These are phyloP conservation scores for Glareola pratincola DNA, from an alignment of 2,113 vertebrate genomes.

Conservation along the genomic window DNA sequence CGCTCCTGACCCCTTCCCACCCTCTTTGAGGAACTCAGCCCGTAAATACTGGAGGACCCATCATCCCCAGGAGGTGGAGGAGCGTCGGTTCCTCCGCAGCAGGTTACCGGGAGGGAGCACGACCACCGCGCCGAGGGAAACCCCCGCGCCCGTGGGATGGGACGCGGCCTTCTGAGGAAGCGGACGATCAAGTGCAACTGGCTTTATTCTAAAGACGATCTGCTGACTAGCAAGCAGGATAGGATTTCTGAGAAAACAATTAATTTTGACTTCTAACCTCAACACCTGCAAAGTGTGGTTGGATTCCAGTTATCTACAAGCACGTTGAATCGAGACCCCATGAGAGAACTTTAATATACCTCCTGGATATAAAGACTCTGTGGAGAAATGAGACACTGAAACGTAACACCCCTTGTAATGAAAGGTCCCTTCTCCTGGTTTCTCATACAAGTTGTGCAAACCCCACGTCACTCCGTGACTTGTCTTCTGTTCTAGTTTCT, in stretches of 20 bases:
- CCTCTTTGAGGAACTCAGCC: background rate
- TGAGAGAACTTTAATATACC: background rate
- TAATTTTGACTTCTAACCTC: background rate
- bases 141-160: no score
- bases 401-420: background rate
- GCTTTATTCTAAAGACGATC: background rate
- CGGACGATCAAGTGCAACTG: background rate
- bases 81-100: fast-evolving
- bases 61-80: background rate
- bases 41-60: background rate
- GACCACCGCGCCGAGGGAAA: fast-evolving
- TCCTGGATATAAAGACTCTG: background rate
- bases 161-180: background rate
- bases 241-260: background rate
- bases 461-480: background rate
- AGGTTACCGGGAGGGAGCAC: background rate
- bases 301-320: background rate
- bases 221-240: background rate
- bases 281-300: background rate
- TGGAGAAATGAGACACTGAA: background rate
- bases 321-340: background rate
- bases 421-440: background rate
- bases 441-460: background rate
- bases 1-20: background rate
- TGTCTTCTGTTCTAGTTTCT: background rate